Evolutionary conservation across 2,888 invertebrate species (phyloP).

Genomic region (Vesta saturnalis): DNA sequence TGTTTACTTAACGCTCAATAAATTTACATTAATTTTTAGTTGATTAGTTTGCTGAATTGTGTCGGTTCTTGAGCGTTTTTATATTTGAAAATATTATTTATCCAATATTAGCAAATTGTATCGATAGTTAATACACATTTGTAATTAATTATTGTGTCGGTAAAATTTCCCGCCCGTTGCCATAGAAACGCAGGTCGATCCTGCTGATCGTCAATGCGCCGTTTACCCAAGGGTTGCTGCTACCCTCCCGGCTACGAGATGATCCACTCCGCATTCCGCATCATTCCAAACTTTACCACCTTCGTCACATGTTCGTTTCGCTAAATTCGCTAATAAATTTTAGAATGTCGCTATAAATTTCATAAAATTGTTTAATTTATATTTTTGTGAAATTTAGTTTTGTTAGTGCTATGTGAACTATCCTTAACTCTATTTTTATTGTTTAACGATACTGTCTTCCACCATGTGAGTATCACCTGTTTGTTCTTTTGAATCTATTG

Average conservation of each 20-base stretch:
- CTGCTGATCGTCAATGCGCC: constrained; percentile 52
- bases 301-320: constrained; percentile 38
- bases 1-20: constrained; percentile 8
- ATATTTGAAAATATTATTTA: no score
- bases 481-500: no score
- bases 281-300: constrained; percentile 38
- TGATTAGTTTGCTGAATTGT: background rate
- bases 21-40: background rate
- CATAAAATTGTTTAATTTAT: no score
- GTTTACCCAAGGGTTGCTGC: constrained; percentile 48
- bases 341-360: constrained; percentile 36
- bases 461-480: constrained; percentile 39
- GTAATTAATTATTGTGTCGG: constrained; percentile 37
- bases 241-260: constrained; percentile 41
- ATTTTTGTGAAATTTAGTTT: constrained; percentile 17
- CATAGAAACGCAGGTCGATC: constrained; percentile 59
- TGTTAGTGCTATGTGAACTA: constrained; percentile 35
- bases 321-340: constrained; percentile 35
- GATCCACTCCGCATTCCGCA: constrained; percentile 39
- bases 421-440: constrained; percentile 15
- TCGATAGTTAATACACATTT: constrained; percentile 20
- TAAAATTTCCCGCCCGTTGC: constrained; percentile 58
- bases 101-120: background rate
- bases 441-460: constrained; percentile 15
- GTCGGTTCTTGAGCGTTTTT: background rate